Conservation (phyloP, 2,113 vertebrate species). For the Odocoileus hemionus region DNA sequence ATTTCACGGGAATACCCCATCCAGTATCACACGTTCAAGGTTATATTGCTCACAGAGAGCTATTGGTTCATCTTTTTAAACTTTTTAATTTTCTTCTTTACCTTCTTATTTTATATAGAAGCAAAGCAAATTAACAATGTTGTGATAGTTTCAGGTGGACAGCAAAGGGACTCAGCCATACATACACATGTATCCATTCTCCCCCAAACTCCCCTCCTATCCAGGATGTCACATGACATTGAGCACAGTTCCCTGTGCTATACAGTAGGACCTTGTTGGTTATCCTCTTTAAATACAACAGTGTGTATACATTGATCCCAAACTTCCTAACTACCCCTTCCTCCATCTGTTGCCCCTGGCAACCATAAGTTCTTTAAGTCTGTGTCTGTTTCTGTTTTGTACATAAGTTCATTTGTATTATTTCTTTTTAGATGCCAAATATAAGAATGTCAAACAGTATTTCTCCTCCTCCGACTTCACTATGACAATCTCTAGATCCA, state of each 20-base stretch:
- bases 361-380: not conserved
- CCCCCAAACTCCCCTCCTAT: not conserved
- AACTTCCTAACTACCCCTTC: not conserved
- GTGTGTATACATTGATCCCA: not conserved
- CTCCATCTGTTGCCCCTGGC: not conserved
- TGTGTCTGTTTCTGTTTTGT: not conserved
- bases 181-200: not conserved
- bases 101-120: not conserved
- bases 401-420: not conserved
- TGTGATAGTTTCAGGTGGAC: not conserved
- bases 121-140: not conserved
- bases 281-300: not conserved
- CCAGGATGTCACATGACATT: not conserved
- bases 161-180: not conserved
- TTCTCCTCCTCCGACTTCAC: not conserved
- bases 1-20: not conserved
- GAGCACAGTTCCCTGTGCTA: not conserved
- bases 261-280: not conserved
- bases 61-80: not conserved
- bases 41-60: not conserved
- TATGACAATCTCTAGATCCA: not conserved
- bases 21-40: not conserved
- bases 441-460: not conserved
- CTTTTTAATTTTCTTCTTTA: not conserved
- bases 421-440: not conserved